These are phyloP conservation scores for Phylloscopus collybita DNA, from an alignment of 2,797 vertebrate genomes.

Conservation along the genomic window DNA sequence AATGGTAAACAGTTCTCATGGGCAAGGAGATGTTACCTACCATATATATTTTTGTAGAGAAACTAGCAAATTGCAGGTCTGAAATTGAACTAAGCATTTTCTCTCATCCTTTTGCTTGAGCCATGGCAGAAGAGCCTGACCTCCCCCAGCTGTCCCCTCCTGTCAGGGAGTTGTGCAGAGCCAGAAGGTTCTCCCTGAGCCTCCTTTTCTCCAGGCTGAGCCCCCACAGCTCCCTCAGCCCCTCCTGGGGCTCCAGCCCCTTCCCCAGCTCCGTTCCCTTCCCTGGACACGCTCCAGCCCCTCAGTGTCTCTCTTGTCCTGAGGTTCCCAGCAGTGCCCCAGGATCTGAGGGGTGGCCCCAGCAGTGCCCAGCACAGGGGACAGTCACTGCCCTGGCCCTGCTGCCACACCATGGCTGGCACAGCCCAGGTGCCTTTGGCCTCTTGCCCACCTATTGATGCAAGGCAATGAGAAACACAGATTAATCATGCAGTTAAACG, in stretches of 20 bases:
- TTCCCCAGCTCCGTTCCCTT: background rate
- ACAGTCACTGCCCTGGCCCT: background rate
- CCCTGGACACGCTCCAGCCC: background rate
- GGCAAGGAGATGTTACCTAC: background rate
- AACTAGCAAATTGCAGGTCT: background rate
- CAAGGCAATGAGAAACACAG: background rate
- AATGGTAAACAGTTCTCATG: background rate
- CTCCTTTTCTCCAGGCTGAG: background rate
- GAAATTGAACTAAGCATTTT: background rate
- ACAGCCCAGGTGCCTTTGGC: background rate
- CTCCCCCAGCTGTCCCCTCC: background rate
- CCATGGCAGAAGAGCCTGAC: background rate
- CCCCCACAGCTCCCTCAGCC: background rate
- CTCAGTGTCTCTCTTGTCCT: background rate
- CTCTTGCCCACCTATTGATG: background rate
- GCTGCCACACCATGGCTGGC: background rate
- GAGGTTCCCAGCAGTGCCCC: background rate
- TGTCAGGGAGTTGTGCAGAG: background rate
- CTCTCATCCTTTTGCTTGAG: background rate
- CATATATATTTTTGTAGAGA: background rate
- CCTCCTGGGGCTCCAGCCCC: background rate
- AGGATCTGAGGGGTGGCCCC: background rate
- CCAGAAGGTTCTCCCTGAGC: background rate
- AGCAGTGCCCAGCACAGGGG: background rate
- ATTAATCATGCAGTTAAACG: background rate